Conservation (phyloP, 2,113 vertebrate species). For the Atlantisia rogersi region DNA sequence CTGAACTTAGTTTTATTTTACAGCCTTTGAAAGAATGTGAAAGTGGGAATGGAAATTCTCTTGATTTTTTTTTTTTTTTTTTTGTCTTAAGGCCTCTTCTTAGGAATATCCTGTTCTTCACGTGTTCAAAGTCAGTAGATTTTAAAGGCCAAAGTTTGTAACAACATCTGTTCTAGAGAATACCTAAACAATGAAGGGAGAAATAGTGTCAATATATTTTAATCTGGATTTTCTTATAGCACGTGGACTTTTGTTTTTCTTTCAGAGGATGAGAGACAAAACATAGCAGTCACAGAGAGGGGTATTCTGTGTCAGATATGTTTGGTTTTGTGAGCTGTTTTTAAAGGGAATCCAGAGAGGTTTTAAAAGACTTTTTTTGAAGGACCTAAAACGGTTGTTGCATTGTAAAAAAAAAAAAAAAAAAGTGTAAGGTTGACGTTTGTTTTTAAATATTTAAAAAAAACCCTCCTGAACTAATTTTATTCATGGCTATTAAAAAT, state of each 20-base stretch:
- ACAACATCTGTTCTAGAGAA: not conserved
- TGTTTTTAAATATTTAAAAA: not conserved
- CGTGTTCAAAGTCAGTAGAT: not conserved
- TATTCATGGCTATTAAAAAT: not conserved
- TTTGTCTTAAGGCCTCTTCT: not conserved
- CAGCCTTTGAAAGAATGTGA: not conserved
- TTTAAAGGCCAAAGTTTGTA: not conserved
- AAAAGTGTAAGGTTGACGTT: not conserved
- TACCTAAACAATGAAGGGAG: not conserved
- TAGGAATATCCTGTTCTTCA: not conserved
- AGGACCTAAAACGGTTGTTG: not conserved
- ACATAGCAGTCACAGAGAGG: not conserved
- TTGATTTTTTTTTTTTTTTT: not conserved
- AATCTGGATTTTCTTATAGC: not conserved
- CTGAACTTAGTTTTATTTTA: not conserved
- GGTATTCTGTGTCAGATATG: not conserved
- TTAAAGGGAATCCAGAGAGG: not conserved
- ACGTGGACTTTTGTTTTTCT: not conserved
- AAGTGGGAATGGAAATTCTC: not conserved
- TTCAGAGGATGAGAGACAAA: not conserved
- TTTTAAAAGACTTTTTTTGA: not conserved
- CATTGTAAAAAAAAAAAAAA: not conserved
- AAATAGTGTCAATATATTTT: not conserved
- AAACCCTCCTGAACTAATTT: not conserved
- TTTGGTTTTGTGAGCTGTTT: not conserved